phyloP scores from a whole-genome alignment of 2,113 vertebrate genomes.

The Theristicus caerulescens region DNA sequence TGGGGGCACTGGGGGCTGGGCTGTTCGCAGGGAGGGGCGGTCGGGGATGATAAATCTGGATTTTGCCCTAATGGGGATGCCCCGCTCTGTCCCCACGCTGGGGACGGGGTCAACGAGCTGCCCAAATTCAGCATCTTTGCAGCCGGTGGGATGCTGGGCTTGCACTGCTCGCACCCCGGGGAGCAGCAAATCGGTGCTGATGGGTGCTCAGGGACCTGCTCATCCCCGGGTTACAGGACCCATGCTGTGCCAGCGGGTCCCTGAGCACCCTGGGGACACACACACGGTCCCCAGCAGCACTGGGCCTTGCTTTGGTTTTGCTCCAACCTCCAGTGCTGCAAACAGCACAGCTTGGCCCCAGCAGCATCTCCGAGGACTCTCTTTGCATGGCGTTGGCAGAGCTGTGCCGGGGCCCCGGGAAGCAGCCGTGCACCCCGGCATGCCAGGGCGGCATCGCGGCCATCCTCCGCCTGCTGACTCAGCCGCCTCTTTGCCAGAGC shows the following conservation, averaged over 20 bases:
- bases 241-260: neutral
- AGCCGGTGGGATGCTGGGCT: rapidly evolving
- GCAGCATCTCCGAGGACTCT: neutral
- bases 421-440: neutral
- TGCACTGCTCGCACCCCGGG: rapidly evolving
- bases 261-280: rapidly evolving
- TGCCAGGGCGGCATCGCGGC: neutral
- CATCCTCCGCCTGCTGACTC: conserved; percentile 20
- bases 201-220: neutral
- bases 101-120: rapidly evolving
- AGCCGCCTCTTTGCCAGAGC: conserved; percentile 3
- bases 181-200: neutral
- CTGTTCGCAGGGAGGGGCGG: rapidly evolving
- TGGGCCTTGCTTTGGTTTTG: neutral
- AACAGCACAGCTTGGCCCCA: rapidly evolving
- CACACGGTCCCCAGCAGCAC: rapidly evolving
- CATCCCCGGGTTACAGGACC: neutral
- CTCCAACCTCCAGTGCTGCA: neutral
- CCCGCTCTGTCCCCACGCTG: rapidly evolving
- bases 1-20: neutral
- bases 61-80: rapidly evolving
- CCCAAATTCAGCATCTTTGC: neutral
- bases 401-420: neutral
- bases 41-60: rapidly evolving
- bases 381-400: rapidly evolving